phyloP scores from a whole-genome alignment of 2,113 vertebrate genomes.

The Silurus meridionalis region DNA sequence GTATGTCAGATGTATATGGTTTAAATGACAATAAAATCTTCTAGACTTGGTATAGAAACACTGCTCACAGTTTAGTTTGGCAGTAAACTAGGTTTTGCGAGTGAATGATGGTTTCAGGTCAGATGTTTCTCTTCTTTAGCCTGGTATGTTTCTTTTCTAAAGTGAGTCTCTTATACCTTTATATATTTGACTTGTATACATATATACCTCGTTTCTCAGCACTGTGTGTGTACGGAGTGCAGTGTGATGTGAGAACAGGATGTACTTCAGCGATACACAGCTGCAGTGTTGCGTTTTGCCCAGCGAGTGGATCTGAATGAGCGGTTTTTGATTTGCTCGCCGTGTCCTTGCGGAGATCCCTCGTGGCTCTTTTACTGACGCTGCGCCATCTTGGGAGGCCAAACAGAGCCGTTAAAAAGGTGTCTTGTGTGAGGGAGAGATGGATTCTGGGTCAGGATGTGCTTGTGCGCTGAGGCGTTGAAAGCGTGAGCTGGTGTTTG shows the following conservation, averaged over 20 bases:
- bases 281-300: background rate
- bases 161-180: background rate
- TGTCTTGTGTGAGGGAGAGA: conserved; percentile 44
- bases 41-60: background rate
- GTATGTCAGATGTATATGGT: too few species aligned
- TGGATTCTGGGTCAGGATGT: conserved; percentile 53
- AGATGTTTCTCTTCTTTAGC: background rate
- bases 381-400: conserved; percentile 39
- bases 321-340: background rate
- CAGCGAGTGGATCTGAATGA: conserved; percentile 1
- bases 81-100: background rate
- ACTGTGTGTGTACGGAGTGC: background rate
- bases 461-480: conserved; percentile 4
- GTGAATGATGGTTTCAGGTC: background rate
- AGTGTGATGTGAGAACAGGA: conserved; percentile 16
- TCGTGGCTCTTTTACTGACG: conserved; percentile 21
- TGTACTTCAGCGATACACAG: background rate
- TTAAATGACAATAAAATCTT: too few species aligned
- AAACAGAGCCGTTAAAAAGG: conserved; percentile 44
- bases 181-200: background rate
- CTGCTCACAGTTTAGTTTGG: background rate
- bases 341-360: conserved; percentile 34
- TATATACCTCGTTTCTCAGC: background rate
- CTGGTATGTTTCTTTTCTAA: too few species aligned
- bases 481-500: conserved; percentile 36